Conservation (phyloP, 2,797 vertebrate species). For the Sarcophilus harrisii region DNA sequence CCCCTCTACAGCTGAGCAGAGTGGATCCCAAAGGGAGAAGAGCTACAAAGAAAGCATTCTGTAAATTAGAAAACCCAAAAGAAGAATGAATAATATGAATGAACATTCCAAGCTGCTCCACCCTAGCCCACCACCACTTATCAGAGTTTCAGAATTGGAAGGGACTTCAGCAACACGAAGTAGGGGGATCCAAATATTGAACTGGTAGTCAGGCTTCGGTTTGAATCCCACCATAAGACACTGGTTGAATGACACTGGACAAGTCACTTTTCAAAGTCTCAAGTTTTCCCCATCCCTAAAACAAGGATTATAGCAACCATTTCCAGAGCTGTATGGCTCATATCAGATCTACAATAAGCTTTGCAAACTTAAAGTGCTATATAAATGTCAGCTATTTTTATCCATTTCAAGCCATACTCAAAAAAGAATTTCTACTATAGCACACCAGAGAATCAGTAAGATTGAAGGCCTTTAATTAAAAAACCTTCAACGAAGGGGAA, state of each 20-base stretch:
- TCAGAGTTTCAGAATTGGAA: not conserved
- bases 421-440: not conserved
- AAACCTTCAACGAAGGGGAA: not conserved
- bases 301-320: not conserved
- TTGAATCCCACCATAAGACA: not conserved
- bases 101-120: too few species aligned
- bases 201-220: not conserved
- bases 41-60: too few species aligned
- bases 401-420: not conserved
- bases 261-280: not conserved
- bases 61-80: too few species aligned
- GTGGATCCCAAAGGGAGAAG: too few species aligned
- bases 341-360: not conserved
- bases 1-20: too few species aligned
- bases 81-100: too few species aligned
- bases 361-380: not conserved
- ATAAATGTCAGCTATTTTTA: not conserved
- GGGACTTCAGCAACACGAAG: not conserved
- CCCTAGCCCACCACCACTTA: too few species aligned
- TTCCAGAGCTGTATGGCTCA: not conserved
- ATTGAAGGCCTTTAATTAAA: not conserved
- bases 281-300: not conserved
- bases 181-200: not conserved
- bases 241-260: not conserved
- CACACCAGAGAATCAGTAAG: not conserved